Evolutionary conservation across 2,888 invertebrate genomes (phyloP).

Genomic region (Eulithis prunata): DNA sequence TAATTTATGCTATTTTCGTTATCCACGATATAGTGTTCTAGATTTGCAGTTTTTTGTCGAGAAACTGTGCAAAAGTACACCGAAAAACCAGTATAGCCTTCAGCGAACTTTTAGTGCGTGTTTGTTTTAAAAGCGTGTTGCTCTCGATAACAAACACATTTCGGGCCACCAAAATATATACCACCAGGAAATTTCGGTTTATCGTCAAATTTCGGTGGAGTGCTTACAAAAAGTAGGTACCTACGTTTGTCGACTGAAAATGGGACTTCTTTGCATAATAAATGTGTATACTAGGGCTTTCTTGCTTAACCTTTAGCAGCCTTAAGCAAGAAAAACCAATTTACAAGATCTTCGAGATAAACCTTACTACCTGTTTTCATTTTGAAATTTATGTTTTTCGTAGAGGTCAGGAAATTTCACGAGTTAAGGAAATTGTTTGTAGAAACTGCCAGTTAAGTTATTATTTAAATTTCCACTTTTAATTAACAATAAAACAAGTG

Average conservation of each 20-base stretch:
- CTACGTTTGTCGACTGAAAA: constrained; percentile 23
- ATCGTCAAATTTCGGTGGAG: constrained; percentile 15
- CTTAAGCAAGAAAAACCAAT: constrained; percentile 25
- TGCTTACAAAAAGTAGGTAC: constrained; percentile 20
- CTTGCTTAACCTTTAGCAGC: constrained; percentile 18
- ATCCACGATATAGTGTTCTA: too few relatives aligned
- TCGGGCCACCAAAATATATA: constrained; percentile 14
- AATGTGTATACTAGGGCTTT: constrained; percentile 22
- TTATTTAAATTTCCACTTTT: constrained; percentile 1
- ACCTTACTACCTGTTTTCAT: constrained; percentile 19
- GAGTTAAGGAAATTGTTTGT: constrained; percentile 5
- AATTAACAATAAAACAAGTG: background rate
- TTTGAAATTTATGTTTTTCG: constrained; percentile 25
- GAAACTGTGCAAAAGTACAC: too few relatives aligned
- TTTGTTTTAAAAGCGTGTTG: constrained; percentile 5
- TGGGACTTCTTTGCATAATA: constrained; percentile 27
- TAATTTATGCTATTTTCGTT: too few relatives aligned
- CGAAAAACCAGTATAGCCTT: background rate
- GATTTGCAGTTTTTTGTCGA: too few relatives aligned
- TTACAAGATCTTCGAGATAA: constrained; percentile 32
- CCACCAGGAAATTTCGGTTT: constrained; percentile 13
- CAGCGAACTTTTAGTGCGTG: background rate
- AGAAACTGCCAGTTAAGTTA: constrained; percentile 1
- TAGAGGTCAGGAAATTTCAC: constrained; percentile 11
- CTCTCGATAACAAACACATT: background rate